Percentiles rank a stretch among this genome's conserved stretches.
Evolutionary conservation across 1,140 invertebrate species (phyloP).

Genomic region (Ylistrum balloti): DNA sequence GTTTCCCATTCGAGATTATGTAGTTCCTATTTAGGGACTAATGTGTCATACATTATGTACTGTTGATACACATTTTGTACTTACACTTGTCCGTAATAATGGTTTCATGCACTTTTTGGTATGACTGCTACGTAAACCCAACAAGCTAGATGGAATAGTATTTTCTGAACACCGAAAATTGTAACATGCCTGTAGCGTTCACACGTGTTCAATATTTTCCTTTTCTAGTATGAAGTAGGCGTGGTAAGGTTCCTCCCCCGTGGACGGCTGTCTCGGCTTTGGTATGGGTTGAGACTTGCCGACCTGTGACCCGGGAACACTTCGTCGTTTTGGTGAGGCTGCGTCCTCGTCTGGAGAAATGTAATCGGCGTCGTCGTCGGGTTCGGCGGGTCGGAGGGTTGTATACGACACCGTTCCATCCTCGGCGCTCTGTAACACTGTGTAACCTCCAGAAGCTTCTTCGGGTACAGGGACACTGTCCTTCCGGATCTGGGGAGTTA

Average conservation of each 20-base stretch:
- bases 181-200: neutral
- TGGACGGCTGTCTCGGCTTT: neutral
- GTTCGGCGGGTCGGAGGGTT: neutral
- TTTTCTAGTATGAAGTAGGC: neutral
- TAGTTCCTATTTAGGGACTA: too few relatives aligned
- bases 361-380: neutral
- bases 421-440: neutral
- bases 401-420: neutral
- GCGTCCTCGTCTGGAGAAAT: slow-evolving; percentile 17
- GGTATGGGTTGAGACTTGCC: neutral
- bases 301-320: neutral
- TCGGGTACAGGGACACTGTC: neutral
- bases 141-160: too few relatives aligned
- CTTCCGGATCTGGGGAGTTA: neutral
- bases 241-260: neutral
- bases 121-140: too few relatives aligned
- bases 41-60: too few relatives aligned
- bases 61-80: too few relatives aligned
- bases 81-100: too few relatives aligned
- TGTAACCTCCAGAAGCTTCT: neutral
- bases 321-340: neutral
- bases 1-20: too few relatives aligned
- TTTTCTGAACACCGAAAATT: too few relatives aligned
- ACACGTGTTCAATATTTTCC: neutral
- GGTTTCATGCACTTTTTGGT: too few relatives aligned